Conservation (phyloP, 2,113 vertebrate genomes). For the Haliaeetus leucogaster region DNA sequence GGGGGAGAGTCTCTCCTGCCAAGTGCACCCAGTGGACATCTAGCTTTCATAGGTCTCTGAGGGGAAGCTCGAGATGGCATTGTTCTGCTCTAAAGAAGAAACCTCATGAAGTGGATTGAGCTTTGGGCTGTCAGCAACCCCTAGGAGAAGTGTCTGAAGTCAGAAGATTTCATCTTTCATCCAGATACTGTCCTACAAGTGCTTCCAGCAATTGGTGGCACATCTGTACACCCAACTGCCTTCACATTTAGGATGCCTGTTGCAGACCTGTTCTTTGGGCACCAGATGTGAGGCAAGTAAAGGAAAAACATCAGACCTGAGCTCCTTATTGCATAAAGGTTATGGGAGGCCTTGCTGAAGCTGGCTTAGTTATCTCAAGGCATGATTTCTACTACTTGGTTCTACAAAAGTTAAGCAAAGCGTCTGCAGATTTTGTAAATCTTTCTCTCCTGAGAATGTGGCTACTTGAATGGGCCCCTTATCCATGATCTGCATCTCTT, state of each 20-base stretch:
- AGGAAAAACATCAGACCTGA: neutral
- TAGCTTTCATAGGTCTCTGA: neutral
- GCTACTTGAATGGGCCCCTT: neutral
- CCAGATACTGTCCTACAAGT: neutral
- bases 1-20: neutral
- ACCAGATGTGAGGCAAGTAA: neutral
- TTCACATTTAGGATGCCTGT: neutral
- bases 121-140: neutral
- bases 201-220: neutral
- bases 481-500: neutral
- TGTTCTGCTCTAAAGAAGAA: neutral
- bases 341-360: neutral
- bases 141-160: neutral
- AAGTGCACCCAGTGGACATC: neutral
- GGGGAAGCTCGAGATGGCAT: neutral
- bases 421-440: neutral
- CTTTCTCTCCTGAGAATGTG: neutral
- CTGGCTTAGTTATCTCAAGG: neutral
- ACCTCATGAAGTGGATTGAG: neutral
- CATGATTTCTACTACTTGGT: neutral
- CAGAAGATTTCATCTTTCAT: neutral
- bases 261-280: neutral
- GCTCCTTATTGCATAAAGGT: neutral
- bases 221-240: neutral
- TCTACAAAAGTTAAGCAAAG: neutral